phyloP scores from a whole-genome alignment of 2,888 invertebrate species.

The Argynnis bischoffii region DNA sequence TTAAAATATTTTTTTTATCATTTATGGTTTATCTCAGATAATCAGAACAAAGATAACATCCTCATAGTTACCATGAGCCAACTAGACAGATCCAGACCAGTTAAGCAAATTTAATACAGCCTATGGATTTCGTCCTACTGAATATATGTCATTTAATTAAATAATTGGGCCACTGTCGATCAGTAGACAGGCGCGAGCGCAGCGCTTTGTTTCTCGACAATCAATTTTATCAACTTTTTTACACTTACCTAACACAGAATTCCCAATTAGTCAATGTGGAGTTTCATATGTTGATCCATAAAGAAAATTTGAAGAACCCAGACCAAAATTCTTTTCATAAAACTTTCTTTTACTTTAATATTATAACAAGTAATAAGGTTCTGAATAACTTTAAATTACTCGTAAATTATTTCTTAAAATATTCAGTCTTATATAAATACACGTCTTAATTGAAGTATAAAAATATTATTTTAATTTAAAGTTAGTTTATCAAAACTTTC shows the following conservation, averaged over 20 bases:
- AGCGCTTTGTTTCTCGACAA: neutral
- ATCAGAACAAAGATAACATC: slow-evolving; percentile 11
- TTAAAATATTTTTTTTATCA: slow-evolving; percentile 4
- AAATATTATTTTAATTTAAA: slow-evolving; percentile 34
- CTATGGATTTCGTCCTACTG: too few species aligned
- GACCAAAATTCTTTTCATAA: slow-evolving; percentile 17
- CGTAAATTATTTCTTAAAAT: neutral
- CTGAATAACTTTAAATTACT: slow-evolving; percentile 1
- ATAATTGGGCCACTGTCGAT: slow-evolving; percentile 19
- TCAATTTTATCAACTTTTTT: neutral
- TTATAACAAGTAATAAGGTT: slow-evolving; percentile 2
- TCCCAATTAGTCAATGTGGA: slow-evolving; percentile 13
- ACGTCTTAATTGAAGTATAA: slow-evolving; percentile 8
- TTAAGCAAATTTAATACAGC: too few species aligned
- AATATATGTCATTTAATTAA: slow-evolving; percentile 6
- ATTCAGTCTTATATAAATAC: slow-evolving; percentile 14
- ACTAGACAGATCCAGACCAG: neutral
- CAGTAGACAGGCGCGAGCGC: slow-evolving; percentile 28
- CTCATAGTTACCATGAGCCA: neutral
- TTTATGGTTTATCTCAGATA: slow-evolving; percentile 10
- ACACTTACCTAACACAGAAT: slow-evolving; percentile 16
- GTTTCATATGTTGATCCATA: slow-evolving; percentile 25
- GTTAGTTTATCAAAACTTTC: slow-evolving; percentile 39
- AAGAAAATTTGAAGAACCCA: slow-evolving; percentile 15
- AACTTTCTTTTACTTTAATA: slow-evolving; percentile 26